Evolutionary conservation across 2,797 vertebrate species (phyloP).

Genomic region (Spea hammondii): DNA sequence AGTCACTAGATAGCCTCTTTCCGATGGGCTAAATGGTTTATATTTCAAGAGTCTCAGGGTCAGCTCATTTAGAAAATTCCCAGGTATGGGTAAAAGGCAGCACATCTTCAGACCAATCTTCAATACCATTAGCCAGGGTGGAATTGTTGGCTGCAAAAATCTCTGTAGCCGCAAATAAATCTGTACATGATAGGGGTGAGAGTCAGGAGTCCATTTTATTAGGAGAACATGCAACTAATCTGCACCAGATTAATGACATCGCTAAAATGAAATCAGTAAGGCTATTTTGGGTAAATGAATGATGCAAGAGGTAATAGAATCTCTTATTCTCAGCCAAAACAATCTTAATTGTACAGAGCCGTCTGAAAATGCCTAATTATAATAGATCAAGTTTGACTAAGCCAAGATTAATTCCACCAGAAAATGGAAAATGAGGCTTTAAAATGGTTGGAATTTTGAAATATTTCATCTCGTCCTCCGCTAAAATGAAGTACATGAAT

Average conservation of each 20-base stretch:
- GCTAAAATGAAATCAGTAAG: slow-evolving; percentile 45
- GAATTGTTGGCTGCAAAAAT: too few species aligned
- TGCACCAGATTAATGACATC: slow-evolving; percentile 43
- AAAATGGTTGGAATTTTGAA: slow-evolving; percentile 44
- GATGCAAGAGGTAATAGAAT: slow-evolving; percentile 46
- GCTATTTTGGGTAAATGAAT: slow-evolving; percentile 48
- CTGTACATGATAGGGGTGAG: slow-evolving; percentile 2
- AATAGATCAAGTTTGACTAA: slow-evolving; percentile 52
- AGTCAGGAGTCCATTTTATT: slow-evolving; percentile 29
- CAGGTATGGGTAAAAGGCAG: too few species aligned
- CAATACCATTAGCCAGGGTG: too few species aligned
- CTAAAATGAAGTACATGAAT: slow-evolving; percentile 43
- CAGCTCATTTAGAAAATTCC: too few species aligned
- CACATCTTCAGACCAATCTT: too few species aligned
- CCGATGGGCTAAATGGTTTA: too few species aligned
- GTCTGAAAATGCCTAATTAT: slow-evolving; percentile 45
- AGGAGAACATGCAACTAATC: slow-evolving; percentile 18
- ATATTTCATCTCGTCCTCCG: slow-evolving; percentile 38
- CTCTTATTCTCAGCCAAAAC: slow-evolving; percentile 50
- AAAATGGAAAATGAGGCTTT: slow-evolving; percentile 46
- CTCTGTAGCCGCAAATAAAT: slow-evolving; percentile 4
- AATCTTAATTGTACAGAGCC: slow-evolving; percentile 47
- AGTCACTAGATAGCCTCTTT: too few species aligned
- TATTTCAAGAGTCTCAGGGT: too few species aligned
- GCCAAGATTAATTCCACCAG: slow-evolving; percentile 42